phyloP scores from a whole-genome alignment of 2,888 invertebrate genomes.

The Altica lythri region DNA sequence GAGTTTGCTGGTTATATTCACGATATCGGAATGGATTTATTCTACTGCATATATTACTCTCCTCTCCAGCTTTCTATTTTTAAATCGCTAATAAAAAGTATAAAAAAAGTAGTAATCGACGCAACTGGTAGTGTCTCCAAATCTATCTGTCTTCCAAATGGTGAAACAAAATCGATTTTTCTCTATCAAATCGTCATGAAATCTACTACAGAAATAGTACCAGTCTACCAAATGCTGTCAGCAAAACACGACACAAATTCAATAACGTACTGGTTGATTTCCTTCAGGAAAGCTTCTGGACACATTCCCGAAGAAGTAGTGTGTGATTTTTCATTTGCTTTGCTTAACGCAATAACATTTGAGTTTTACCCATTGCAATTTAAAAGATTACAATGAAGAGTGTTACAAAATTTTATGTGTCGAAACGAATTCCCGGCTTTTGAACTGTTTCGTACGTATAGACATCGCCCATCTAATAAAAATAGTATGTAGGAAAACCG shows the following conservation, averaged over 20 bases:
- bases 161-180: not conserved
- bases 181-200: not conserved
- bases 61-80: not conserved
- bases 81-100: not conserved
- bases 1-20: not conserved
- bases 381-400: too few species aligned
- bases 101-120: not conserved
- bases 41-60: not conserved
- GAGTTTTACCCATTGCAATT: too few species aligned
- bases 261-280: not conserved
- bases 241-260: not conserved
- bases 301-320: not conserved
- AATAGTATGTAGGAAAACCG: not conserved
- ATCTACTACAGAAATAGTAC: not conserved
- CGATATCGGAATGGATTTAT: not conserved
- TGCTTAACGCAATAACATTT: not conserved
- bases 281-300: not conserved
- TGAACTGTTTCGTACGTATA: not conserved
- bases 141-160: not conserved
- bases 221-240: not conserved
- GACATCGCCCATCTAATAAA: not conserved
- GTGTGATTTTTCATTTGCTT: not conserved
- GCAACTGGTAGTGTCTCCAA: not conserved
- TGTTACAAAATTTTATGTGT: too few species aligned
- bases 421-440: too few species aligned